A percentile compares a stretch with the other conserved stretches of the same genome.
These are phyloP conservation scores for Ametastegia equiseti DNA, from an alignment of 2,888 invertebrate species.

Conservation along the genomic window DNA sequence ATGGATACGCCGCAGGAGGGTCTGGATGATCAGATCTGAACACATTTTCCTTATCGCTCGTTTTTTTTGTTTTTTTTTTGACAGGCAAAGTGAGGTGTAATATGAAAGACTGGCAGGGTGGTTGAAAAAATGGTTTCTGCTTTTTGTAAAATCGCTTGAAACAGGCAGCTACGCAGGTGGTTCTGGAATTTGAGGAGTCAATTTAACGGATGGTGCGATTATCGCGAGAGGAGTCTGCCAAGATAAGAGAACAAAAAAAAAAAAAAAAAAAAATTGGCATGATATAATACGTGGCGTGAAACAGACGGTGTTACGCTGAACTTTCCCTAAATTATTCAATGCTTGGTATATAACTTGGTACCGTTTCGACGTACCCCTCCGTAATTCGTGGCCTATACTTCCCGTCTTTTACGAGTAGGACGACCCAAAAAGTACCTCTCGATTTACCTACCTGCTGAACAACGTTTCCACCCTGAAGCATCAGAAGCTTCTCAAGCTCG, in stretches of 20 bases:
- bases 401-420: conserved; percentile 1
- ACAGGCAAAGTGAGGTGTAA: not conserved
- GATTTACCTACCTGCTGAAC: not conserved
- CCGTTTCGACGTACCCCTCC: not conserved
- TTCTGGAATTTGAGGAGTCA: not conserved
- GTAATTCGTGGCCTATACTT: not conserved
- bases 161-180: not conserved
- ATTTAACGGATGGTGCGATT: not conserved
- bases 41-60: not conserved
- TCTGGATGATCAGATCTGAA: not conserved
- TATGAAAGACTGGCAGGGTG: not conserved
- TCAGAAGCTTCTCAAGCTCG: not conserved
- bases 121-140: not conserved
- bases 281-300: not conserved
- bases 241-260: not conserved
- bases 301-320: not conserved
- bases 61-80: not conserved
- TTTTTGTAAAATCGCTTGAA: not conserved
- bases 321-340: conserved; percentile 22
- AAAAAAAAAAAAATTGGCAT: not conserved
- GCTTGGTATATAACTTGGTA: not conserved
- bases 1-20: not conserved
- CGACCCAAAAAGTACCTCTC: not conserved
- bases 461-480: not conserved
- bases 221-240: not conserved